Percentiles rank a stretch among this genome's conserved stretches.
Evolutionary conservation across 2,113 vertebrate species (phyloP).

Genomic region (Xerus inauris): DNA sequence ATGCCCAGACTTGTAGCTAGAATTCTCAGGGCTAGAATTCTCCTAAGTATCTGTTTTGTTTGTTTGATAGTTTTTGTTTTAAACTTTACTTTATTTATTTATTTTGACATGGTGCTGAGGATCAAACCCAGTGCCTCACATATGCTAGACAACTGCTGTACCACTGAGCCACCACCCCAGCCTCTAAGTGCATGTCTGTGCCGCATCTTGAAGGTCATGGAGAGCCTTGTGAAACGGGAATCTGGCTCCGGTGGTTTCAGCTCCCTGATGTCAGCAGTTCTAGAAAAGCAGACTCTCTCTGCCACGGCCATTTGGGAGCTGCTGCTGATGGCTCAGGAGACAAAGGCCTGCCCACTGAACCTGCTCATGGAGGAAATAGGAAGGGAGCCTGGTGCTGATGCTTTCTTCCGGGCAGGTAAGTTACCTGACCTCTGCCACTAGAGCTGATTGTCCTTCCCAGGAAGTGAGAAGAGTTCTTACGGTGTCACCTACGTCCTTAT

Average conservation of each 20-base stretch:
- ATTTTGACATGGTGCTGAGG: too few species aligned
- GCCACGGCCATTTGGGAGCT: conserved; percentile 85
- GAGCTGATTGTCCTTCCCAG: neutral
- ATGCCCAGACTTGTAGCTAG: neutral
- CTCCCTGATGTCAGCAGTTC: conserved; percentile 79
- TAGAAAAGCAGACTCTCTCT: conserved; percentile 81
- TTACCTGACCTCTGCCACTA: neutral
- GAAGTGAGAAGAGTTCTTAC: neutral
- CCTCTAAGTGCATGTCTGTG: neutral
- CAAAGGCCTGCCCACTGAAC: conserved; percentile 55
- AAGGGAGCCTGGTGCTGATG: conserved; percentile 77
- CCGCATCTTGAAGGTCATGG: conserved; percentile 78
- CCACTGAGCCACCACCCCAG: too few species aligned
- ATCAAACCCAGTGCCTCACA: too few species aligned
- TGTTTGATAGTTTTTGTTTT: too few species aligned
- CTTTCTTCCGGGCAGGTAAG: conserved; percentile 84
- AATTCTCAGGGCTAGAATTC: neutral
- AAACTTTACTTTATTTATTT: too few species aligned
- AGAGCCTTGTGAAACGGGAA: conserved; percentile 77
- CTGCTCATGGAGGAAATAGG: conserved; percentile 83
- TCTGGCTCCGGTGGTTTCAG: conserved; percentile 56
- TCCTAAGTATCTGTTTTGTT: too few species aligned
- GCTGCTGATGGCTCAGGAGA: conserved; percentile 78
- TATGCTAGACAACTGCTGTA: too few species aligned
- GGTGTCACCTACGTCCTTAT: neutral